Percentiles rank a stretch among this genome's conserved stretches.
Conservation (phyloP, 2,113 vertebrate species). For the Ceyx cyanopectus region DNA sequence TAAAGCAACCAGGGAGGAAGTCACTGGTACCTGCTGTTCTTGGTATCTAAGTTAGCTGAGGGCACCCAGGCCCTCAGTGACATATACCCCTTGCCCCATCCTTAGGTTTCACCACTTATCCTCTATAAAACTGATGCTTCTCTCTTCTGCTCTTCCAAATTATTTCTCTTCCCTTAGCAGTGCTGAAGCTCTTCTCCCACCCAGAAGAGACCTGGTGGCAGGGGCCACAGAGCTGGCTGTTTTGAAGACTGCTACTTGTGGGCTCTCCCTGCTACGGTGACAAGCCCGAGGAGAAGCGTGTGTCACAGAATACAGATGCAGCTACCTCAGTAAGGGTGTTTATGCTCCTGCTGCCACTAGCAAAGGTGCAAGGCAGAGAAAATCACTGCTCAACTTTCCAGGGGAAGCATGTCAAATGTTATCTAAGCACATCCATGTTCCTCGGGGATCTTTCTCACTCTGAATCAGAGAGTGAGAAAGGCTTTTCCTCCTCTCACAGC, state of each 20-base stretch:
- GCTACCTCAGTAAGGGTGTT: neutral
- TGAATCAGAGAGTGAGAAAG: neutral
- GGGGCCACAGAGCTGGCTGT: neutral
- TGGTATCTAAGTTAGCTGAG: neutral
- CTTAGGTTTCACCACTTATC: neutral
- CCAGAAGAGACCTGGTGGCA: neutral
- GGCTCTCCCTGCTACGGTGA: rapidly evolving
- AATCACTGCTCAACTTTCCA: neutral
- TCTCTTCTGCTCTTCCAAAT: neutral
- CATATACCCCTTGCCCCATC: neutral
- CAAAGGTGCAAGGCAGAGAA: neutral
- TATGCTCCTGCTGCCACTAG: neutral
- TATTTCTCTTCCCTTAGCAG: neutral
- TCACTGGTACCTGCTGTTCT: neutral
- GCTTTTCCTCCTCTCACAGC: neutral
- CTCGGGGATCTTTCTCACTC: neutral
- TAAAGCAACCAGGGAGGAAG: neutral
- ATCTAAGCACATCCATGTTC: neutral
- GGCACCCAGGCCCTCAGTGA: neutral
- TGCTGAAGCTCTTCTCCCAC: neutral
- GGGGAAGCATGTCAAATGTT: neutral
- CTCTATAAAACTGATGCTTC: neutral
- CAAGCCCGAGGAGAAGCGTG: rapidly evolving
- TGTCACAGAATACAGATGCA: neutral
- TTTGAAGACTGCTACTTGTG: neutral